Base-by-base conservation (phyloP, 1,140 invertebrate genomes). In the Goniozus legneri region DNA sequence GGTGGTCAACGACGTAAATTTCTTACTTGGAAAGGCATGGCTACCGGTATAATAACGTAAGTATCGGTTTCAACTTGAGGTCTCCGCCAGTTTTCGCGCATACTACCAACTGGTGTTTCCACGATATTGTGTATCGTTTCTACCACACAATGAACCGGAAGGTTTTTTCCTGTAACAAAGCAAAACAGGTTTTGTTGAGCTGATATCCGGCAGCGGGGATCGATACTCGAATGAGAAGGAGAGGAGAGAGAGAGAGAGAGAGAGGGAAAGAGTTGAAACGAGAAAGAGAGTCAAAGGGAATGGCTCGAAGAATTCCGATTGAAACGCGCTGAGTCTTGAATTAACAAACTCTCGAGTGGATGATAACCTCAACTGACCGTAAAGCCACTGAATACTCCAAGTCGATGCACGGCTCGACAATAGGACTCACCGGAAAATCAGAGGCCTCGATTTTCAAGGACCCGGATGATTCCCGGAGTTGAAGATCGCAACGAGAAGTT, bases 111-210 rank as follows among this genome's bases (percentile, higher is more conserved):
- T 44, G 75, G 73, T 4, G 73, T 79, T 54, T 85, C 84, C 34
- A 86, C 85, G 51, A 88, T 70, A 14, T 83, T 83, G 45, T 84
- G 81, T 45, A 91, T 84, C 3, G 85, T 84, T 73, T 92, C 89
- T 34, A 95, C 89, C 22, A 97, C 82, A 71, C 92, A 96, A 69
- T 95, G 92, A 12, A 97, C 87, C 44, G 92, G 92, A 57, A 96
- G 79, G 37, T 90, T 92, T 79, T 93, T 93, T 37, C 84, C 91
- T 93, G 79, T 19, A 80, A 81, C 46, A 66, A 39, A 67, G 65
- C 52, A 50, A 58, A 44, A 36, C n/a, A n/a, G n/a, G n/a, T n/a
- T n/a, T n/a, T n/a, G n/a, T n/a, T n/a, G n/a, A n/a, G n/a, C n/a
- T n/a, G n/a, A n/a, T n/a, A n/a, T n/a, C n/a, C n/a, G n/a, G n/a